Evolutionary conservation across 2,888 invertebrate genomes (phyloP), one percentile per base, ranked within the genome.

Genomic region (Pollenia griseotomentosa): DNA sequence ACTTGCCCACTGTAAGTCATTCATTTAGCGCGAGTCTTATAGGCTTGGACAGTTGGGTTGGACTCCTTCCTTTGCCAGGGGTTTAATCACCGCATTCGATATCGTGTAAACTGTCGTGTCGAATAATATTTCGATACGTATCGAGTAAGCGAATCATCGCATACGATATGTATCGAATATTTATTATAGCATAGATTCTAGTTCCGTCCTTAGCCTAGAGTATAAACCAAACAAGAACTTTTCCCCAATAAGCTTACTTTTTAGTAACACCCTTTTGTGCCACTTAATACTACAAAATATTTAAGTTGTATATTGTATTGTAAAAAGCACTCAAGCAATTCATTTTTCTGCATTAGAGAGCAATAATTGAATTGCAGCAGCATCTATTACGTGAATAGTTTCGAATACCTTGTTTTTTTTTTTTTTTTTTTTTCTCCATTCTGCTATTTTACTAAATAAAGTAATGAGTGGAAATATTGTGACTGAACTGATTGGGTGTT

Each of bases 291-390:
- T 19, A 40, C 61, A n/a, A 23, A 7, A 8, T 9, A 16, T 8
- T 46, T 48, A 48, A 53, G n/a, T 48, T 73, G 51, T 46, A 12
- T 57, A n/a, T 65, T 53, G 8, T 23, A 44, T 77, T 77, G 48
- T 33, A 71, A 77, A 81, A 87, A 59, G 80, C 83, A 80, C 77
- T 81, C 81, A 84, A 87, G 66, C 83, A 81, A 81, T 78, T 74
- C 63, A 84, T 84, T 78, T 87, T 84, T 78, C 78, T 87, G 81
- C 78, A 87, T 84, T 87, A 84, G 61, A 81, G 81, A 84, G 33
- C 65, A 87, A 84, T 87, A 87, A 87, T 87, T 87, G 77, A 84
- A 87, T 87, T 87, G 83, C 75, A 66, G 44, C 48, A 79, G 75
- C 71, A 80, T 66, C 66, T 70, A 83, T 77, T 70, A 70, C 70